Conservation (phyloP, 2,797 vertebrate species). For the Coracias cyanogaster region DNA sequence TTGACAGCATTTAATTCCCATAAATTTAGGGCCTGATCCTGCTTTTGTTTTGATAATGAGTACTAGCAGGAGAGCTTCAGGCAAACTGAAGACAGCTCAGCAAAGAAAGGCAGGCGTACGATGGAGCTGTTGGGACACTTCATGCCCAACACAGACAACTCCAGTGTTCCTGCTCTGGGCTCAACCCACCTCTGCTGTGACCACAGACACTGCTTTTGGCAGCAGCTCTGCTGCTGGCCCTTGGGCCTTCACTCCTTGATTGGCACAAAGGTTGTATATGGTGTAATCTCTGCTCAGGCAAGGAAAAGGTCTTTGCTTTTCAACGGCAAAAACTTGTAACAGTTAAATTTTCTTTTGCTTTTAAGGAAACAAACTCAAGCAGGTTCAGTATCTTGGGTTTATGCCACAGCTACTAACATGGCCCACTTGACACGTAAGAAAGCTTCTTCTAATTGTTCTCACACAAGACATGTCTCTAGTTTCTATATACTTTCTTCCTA, state of each 20-base stretch:
- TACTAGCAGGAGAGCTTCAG: conserved; percentile 19
- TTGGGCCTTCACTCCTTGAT: background rate
- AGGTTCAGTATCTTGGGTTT: background rate
- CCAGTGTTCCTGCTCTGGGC: background rate
- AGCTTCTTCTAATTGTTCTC: background rate
- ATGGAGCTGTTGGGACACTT: background rate
- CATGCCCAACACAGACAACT: background rate
- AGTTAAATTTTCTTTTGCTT: conserved; percentile 4
- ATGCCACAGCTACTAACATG: background rate
- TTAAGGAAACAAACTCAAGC: background rate
- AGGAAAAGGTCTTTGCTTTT: background rate
- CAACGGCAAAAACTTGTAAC: background rate
- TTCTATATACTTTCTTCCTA: background rate
- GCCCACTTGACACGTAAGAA: background rate
- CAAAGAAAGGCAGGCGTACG: background rate
- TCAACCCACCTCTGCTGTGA: background rate
- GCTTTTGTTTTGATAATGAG: conserved; percentile 35
- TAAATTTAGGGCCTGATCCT: conserved; percentile 63
- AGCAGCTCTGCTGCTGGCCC: background rate
- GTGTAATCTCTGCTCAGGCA: background rate
- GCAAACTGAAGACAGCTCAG: background rate
- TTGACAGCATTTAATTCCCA: conserved; percentile 55
- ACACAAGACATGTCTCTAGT: background rate
- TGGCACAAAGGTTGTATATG: background rate
- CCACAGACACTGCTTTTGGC: background rate